Base-by-base conservation (phyloP, 1,140 invertebrate genomes). In the Saxidomus purpurata region DNA sequence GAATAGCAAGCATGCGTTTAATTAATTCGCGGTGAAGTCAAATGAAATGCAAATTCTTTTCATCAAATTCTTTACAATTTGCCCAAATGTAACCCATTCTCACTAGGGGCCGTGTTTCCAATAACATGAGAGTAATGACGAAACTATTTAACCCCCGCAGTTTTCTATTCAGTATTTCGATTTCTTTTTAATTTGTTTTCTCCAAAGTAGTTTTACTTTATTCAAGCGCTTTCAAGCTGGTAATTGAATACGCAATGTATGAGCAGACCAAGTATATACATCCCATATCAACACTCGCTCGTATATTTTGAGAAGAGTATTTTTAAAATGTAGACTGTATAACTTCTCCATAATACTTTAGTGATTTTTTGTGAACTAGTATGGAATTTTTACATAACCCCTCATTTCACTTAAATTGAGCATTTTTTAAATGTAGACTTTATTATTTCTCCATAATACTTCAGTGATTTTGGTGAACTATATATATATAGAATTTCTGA, bases 161-260 rank as follows among this genome's bases (percentile, higher is more conserved):
- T 55, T 79, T 79, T 55, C 76, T 79, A 52, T 79, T 79, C 76
- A 79, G 49, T 15, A 36, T 52, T 79, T 79, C 76, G 43, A 52
- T 79, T 79, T 79, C 76, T 79, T 52, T 79, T 79, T 79, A 79
- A 79, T 79, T 79, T 79, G 47, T 79, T 55, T 79, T 49, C 76
- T 52, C 49, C n/a, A 79, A 79, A 79, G 76, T 49, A 52, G 76
- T 52, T 79, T 79, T 34, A 79, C 34, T 79, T 79, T 55, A 79
- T 79, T 79, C 28, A 79, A 55, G 55, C 13, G 22, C 76, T 55
- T 34, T 79, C 76, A 79, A 52, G 76, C 76, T 79, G 13, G 1
- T 79, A 79, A 79, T 55, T 79, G 76, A 79, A 79, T 79, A 52
- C 47, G 76, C 17, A 47, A 38, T 36, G 31, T 79, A 15, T 55